Evolutionary conservation across 2,888 invertebrate genomes (phyloP).

Genomic region (Perdita meconis): DNA sequence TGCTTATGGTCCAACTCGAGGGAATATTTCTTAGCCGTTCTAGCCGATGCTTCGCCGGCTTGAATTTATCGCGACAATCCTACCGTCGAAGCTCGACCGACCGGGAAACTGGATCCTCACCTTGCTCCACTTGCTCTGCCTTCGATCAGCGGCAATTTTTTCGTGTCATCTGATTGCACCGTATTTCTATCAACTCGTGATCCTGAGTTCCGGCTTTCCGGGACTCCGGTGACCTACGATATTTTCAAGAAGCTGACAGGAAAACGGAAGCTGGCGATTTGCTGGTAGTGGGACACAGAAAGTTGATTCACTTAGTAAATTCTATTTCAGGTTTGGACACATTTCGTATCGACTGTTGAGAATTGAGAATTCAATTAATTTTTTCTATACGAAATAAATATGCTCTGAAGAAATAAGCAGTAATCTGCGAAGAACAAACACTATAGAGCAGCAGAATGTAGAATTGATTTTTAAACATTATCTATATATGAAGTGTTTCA

Average conservation of each 20-base stretch:
- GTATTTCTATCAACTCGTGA: conserved; percentile 25
- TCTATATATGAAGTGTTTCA: too few species aligned
- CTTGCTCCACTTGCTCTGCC: not conserved
- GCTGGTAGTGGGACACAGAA: not conserved
- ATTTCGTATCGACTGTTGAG: too few species aligned
- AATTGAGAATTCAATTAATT: too few species aligned
- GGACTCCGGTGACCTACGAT: not conserved
- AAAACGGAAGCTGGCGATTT: not conserved
- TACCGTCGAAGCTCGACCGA: conserved; percentile 10
- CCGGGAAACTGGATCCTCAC: conserved; percentile 34
- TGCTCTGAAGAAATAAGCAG: too few species aligned
- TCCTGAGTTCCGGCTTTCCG: not conserved
- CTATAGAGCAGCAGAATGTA: too few species aligned
- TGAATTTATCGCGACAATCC: conserved; percentile 40
- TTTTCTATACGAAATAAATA: too few species aligned
- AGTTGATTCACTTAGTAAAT: not conserved
- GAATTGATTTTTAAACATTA: too few species aligned
- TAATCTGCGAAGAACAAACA: too few species aligned
- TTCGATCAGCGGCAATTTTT: conserved; percentile 24
- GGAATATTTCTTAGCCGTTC: conserved; percentile 55
- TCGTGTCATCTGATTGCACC: conserved; percentile 25
- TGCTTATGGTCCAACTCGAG: conserved; percentile 42
- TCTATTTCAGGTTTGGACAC: not conserved
- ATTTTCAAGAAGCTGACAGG: not conserved
- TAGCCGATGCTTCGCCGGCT: conserved; percentile 24